Evolutionary conservation across 1,140 invertebrate species (phyloP), one percentile per base, ranked within the genome.

Genomic region (Pseudomyrmex pallidus): DNA sequence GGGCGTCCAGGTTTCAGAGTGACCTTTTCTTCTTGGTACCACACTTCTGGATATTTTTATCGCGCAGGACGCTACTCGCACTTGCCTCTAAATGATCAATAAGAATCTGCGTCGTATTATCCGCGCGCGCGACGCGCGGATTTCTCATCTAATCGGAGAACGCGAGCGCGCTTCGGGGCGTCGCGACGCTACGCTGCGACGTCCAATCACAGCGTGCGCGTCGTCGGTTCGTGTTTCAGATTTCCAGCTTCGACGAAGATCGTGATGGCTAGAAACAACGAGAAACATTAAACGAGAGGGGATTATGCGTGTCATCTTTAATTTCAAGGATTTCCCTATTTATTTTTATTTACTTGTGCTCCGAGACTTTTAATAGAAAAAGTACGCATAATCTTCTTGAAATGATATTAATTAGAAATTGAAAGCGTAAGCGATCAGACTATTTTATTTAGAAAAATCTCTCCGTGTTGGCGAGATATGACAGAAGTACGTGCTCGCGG

Each of bases 11-110:
- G 76, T 72, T 80, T 22, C 54, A 50, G 44, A 61, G 76, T 80
- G 76, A 80, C 76, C 76, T 80, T 80, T 80, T 80, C 76, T 80
- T 80, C 76, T 72, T 80, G 76, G 70, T 80, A 80, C 66, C 54
- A 80, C 54, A 80, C 68, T 80, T 48, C 76, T 61, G 76, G 76
- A 22, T 80, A 80, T 80, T 80, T 80, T 80, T 80, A 80, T 80
- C 76, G 66, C 63, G 52, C 76, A 20, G 54, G 76, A 78, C 76
- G 76, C 76, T 15, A 80, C 76, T 80, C 61, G 76, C 76, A 72
- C 76, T 56, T 77, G 76, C 76, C 54, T 80, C 66, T 80, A 80
- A 80, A 80, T 80, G 76, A 80, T 80, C 76, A 25, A 80, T 80
- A 80, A 59, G 66, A 80, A 80, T 80, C 76, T 80, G 46, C 76